Base-by-base conservation (phyloP, 1,140 invertebrate genomes). In the Neodiprion fabricii region DNA sequence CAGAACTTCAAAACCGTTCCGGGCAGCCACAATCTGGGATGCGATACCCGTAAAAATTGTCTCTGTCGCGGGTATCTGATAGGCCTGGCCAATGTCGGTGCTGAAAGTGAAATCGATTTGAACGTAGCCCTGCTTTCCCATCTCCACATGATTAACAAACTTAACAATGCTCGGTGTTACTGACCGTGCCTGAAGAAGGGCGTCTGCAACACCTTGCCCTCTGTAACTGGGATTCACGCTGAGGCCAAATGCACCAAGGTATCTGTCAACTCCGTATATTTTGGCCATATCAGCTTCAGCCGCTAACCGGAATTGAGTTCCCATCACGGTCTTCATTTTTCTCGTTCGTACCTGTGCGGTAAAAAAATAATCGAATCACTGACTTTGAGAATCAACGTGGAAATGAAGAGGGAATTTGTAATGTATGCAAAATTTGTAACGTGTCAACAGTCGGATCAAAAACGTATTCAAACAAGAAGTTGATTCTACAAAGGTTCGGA, bases 1-100 rank as follows among this genome's bases (percentile, higher is more conserved):
- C 9, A 69, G 67, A 0, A 76, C 71, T 49, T 75, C 65, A n/a
- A 79, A 82, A 17, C 79, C 80, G 12, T 75, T 78, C 8, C 75
- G 70, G 14, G 74, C 66, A 9, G 79, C 81, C 48, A 77, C 61
- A 72, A 48, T 53, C 40, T 83, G 82, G 11, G 80, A 82, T n/a
- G 78, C 40, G 0, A 21, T 17, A 65, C 70, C 79, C 3, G 82
- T 80, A 66, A 83, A 83, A 67, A 78, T 65, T 1, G 82, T 82
- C 2, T 61, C 70, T 8, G 79, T 83, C 9, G 73, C 75, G 65
- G 70, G 71, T 11, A 82, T 72, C 4, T 74, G 77, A 73, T 77
- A 80, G 40, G 80, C 79, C 11, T 71, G 70, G 14, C 79, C 79
- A 7, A 82, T 77, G 7, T 78, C 72, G 50, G 78, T 69, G 47